Evolutionary conservation across 2,797 vertebrate genomes (phyloP), one percentile per base, ranked within the genome.

Genomic region (Harpagifer antarcticus): DNA sequence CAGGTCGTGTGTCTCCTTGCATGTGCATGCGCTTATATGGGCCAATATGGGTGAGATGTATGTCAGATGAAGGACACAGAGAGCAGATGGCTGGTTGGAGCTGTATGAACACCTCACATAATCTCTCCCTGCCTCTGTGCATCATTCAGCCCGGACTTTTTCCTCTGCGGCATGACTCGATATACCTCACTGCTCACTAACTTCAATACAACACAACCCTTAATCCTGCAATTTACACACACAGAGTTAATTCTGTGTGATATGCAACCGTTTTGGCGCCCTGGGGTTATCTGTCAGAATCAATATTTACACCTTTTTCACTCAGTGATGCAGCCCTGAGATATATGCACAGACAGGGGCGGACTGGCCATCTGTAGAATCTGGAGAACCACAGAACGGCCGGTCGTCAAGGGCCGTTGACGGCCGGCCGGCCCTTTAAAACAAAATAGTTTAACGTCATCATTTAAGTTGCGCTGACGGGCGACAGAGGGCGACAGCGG

Each of bases 41-140:
- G 78, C 88, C 76, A 84, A 67, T 86, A 75, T 79, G 79, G 84
- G 85, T 93, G 88, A 92, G 86, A 91, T 89, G 86, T 88, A 92
- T 94, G 93, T 94, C 93, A 94, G 82, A 86, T 94, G 93, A 95
- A 95, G 93, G 93, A 94, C 93, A 85, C 86, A 79, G 86, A 80
- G 86, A 94, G 88, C 93, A 95, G 91, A 94, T 94, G 92, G 93
- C 85, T 75, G 83, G 74, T 84, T 73, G 81, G 75, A 83, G 85
- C 84, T 62, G 76, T 88, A 82, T 76, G 82, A 89, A 79, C 75
- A 84, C 78, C 78, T 88, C 79, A 74, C 57, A 81, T 84, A 74
- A n/a, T 88, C 79, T 82, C 66, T 86, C 56, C 48, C 83, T 84
- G 52, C 70, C 79, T 75, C 68, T 68, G 72, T 88, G 76, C 62